Evolutionary conservation across 1,140 invertebrate genomes (phyloP).

Genomic region (Dendrolimus punctatus): DNA sequence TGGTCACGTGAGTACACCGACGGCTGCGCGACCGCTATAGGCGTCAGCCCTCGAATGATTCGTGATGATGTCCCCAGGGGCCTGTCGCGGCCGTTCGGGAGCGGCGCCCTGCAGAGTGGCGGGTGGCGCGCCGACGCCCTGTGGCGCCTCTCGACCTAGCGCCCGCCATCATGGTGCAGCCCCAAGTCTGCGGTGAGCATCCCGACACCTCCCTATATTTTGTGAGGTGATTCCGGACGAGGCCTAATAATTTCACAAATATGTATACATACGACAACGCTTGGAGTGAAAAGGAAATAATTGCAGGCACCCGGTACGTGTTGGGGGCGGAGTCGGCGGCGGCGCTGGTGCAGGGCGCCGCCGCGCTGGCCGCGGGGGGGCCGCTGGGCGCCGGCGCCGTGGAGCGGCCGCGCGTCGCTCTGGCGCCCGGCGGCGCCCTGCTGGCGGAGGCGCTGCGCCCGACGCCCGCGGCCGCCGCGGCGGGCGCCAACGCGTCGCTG

Average conservation of each 20-base stretch:
- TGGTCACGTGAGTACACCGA: conserved; percentile 76
- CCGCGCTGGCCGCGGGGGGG: conserved; percentile 21
- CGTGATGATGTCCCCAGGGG: conserved; percentile 21
- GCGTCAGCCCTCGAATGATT: too few species aligned
- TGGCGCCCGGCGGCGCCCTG: conserved; percentile 11
- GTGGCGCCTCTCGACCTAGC: conserved; percentile 37
- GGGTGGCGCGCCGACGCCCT: conserved; percentile 29
- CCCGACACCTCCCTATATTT: neutral
- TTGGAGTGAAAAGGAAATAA: too few species aligned
- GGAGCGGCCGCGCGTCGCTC: conserved; percentile 16
- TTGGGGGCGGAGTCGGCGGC: conserved; percentile 35
- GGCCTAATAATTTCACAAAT: too few species aligned
- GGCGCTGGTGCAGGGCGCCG: conserved; percentile 31
- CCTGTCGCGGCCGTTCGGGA: conserved; percentile 34
- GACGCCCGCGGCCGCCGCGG: conserved; percentile 3
- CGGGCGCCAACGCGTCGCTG: conserved; percentile 28
- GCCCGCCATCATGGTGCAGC: conserved; percentile 40
- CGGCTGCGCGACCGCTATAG: neutral
- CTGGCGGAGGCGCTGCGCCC: conserved; percentile 10
- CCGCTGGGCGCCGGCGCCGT: conserved; percentile 14
- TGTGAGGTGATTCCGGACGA: neutral
- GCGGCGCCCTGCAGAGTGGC: conserved; percentile 12
- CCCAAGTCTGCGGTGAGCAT: conserved; percentile 37
- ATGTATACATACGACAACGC: too few species aligned
- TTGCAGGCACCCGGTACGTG: conserved; percentile 40